Evolutionary conservation across 2,113 vertebrate species (phyloP).

Genomic region (Piprites chloris): DNA sequence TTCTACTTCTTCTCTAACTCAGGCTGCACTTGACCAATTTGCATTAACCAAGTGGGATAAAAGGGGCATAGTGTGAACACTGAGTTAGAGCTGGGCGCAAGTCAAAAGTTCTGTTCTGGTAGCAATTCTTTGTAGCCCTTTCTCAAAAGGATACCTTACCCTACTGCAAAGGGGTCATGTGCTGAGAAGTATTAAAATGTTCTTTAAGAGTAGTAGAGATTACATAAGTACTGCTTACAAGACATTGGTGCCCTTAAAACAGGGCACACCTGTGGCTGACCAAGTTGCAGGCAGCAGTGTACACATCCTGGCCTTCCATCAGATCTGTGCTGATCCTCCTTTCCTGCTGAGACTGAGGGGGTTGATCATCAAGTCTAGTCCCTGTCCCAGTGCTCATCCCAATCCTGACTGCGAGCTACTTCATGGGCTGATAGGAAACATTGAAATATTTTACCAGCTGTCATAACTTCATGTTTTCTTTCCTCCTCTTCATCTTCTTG

Average conservation of each 20-base stretch:
- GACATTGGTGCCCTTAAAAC: not conserved
- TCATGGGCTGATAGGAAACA: too few species aligned
- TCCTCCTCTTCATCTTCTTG: slow-evolving; percentile 95
- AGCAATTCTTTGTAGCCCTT: not conserved
- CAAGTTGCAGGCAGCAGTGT: too few species aligned
- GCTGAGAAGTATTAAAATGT: not conserved
- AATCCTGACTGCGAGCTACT: too few species aligned
- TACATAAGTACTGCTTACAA: not conserved
- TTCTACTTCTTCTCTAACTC: not conserved
- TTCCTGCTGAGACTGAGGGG: too few species aligned
- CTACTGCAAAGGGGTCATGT: not conserved
- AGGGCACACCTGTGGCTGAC: too few species aligned
- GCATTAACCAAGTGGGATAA: not conserved
- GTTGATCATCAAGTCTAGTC: too few species aligned
- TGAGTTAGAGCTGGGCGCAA: not conserved
- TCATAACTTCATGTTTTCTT: slow-evolving; percentile 95
- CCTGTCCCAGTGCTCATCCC: too few species aligned
- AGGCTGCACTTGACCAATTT: not conserved
- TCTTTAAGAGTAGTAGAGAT: not conserved
- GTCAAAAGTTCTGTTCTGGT: not conserved
- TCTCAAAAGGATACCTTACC: not conserved
- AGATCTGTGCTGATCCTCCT: too few species aligned
- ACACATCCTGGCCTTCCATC: too few species aligned
- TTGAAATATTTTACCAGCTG: too few species aligned
- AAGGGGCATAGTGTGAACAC: not conserved